Percentiles rank a stretch among this genome's conserved stretches.
Evolutionary conservation across 2,888 invertebrate genomes (phyloP).

Genomic region (Ophraella communa): DNA sequence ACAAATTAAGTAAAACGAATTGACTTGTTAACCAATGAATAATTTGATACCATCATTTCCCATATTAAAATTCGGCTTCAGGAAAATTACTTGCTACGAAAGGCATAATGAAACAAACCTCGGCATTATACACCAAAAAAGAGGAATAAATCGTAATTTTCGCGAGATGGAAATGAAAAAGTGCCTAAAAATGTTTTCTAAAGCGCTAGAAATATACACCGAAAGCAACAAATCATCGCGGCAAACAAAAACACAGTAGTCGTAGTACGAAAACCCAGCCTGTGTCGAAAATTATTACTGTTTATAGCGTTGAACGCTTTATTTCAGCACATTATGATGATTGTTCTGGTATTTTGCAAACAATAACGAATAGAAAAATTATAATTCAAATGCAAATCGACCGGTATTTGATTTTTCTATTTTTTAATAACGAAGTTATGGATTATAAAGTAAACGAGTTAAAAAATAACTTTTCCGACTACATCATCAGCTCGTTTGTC

Average conservation of each 20-base stretch:
- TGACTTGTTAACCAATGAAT: too few species aligned
- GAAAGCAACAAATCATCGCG: too few species aligned
- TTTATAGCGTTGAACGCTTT: constrained; percentile 36
- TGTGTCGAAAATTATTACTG: constrained; percentile 38
- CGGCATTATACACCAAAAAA: constrained; percentile 35
- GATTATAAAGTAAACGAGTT: too few species aligned
- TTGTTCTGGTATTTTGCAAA: constrained; percentile 24
- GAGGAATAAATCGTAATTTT: constrained; percentile 54
- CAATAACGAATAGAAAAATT: too few species aligned
- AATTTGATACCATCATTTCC: too few species aligned
- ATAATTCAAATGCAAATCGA: too few species aligned
- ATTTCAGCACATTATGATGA: constrained; percentile 35
- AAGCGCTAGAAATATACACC: background rate
- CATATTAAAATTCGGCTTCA: constrained; percentile 18
- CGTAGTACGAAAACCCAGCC: too few species aligned
- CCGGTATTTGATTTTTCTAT: too few species aligned
- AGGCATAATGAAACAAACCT: constrained; percentile 47
- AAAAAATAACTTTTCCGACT: too few species aligned
- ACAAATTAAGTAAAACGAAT: too few species aligned
- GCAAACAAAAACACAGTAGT: constrained; percentile 45
- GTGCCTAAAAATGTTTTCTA: constrained; percentile 50
- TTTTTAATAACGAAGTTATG: too few species aligned
- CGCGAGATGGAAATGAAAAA: constrained; percentile 50
- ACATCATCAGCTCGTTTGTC: too few species aligned
- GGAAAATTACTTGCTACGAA: constrained; percentile 45